phyloP scores from a whole-genome alignment of 2,888 invertebrate species.

The Chrysodeixis includens region DNA sequence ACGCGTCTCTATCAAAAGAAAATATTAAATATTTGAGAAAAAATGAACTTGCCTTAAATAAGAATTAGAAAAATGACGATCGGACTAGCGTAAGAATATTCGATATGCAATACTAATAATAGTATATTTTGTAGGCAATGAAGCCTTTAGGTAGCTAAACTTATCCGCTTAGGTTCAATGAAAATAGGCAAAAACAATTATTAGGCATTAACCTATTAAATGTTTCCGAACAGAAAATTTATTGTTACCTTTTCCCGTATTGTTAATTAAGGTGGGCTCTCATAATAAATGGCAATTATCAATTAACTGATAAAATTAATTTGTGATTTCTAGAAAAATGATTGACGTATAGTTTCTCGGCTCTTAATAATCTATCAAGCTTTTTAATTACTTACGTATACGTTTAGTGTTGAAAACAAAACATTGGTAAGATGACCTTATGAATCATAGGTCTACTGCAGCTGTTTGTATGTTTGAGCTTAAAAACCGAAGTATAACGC shows the following conservation, averaged over 20 bases:
- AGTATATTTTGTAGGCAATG: background rate
- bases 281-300: background rate
- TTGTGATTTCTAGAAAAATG: background rate
- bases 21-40: too few relatives aligned
- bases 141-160: too few relatives aligned
- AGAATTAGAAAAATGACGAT: too few relatives aligned
- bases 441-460: slow-evolving; percentile 14
- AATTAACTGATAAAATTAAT: too few relatives aligned
- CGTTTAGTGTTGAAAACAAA: slow-evolving; percentile 13
- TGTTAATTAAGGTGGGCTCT: background rate
- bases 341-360: background rate
- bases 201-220: background rate
- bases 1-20: too few relatives aligned
- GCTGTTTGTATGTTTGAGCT: slow-evolving; percentile 13
- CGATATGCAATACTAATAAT: too few relatives aligned
- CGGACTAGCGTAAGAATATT: too few relatives aligned
- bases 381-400: slow-evolving; percentile 7
- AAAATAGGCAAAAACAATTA: background rate
- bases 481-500: too few relatives aligned
- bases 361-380: slow-evolving; percentile 9
- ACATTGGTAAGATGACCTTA: slow-evolving; percentile 10
- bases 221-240: background rate
- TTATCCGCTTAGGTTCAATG: background rate
- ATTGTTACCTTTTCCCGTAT: background rate
- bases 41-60: too few relatives aligned